A percentile compares a stretch with the other conserved stretches of the same genome.
These are phyloP conservation scores for Urophycis tenuis DNA, from an alignment of 2,797 vertebrate genomes.

Conservation along the genomic window DNA sequence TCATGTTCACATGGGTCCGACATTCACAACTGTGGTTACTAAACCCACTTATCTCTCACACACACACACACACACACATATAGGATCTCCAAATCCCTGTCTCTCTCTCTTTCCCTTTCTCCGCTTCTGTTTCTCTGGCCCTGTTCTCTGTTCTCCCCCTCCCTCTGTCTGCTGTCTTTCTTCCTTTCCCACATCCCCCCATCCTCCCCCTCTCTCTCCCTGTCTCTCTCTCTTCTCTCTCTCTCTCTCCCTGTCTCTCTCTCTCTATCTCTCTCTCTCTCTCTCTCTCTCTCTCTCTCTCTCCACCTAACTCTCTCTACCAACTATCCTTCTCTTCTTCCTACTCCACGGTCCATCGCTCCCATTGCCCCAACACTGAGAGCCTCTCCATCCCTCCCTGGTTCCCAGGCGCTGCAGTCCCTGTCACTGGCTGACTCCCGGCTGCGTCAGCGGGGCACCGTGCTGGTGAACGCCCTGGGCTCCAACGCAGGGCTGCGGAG, in stretches of 20 bases:
- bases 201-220: too few species aligned
- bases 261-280: too few species aligned
- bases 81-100: too few species aligned
- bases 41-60: not conserved
- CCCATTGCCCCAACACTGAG: not conserved
- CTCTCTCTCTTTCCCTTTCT: too few species aligned
- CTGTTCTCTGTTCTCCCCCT: too few species aligned
- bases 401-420: constrained; percentile 76
- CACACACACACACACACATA: not conserved
- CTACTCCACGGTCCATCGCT: not conserved
- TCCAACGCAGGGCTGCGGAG: constrained; percentile 83
- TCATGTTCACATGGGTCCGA: not conserved
- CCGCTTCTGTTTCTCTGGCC: too few species aligned
- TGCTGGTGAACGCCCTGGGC: constrained; percentile 86
- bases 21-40: not conserved
- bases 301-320: not conserved
- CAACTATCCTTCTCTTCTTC: not conserved
- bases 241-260: too few species aligned
- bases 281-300: not conserved
- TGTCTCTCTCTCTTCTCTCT: too few species aligned
- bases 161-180: too few species aligned
- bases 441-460: constrained; percentile 80
- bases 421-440: constrained; percentile 83
- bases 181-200: too few species aligned
- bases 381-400: not conserved